phyloP scores from a whole-genome alignment of 2,797 vertebrate genomes.

The Leptatherina wallacei region DNA sequence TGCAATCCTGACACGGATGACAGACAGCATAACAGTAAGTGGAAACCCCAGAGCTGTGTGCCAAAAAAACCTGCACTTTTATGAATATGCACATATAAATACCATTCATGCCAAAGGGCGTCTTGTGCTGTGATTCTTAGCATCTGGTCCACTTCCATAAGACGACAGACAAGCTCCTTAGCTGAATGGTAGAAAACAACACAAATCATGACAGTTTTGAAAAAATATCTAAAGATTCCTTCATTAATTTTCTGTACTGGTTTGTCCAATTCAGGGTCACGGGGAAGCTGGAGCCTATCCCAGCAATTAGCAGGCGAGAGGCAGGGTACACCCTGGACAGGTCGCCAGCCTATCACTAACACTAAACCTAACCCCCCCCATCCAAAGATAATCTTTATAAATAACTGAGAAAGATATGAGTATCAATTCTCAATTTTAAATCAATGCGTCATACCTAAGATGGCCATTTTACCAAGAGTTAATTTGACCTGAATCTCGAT shows the following conservation, averaged over 20 bases:
- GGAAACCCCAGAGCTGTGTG: background rate
- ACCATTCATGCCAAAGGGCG: slow-evolving; percentile 89
- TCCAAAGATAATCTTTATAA: background rate
- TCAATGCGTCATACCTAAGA: background rate
- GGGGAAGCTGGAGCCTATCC: too few species aligned
- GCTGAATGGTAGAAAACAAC: slow-evolving; percentile 67
- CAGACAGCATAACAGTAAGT: slow-evolving; percentile 30
- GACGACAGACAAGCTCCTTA: slow-evolving; percentile 87
- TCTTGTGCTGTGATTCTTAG: slow-evolving; percentile 88
- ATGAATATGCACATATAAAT: slow-evolving; percentile 31
- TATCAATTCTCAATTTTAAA: background rate
- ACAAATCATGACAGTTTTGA: background rate
- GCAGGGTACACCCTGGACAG: too few species aligned
- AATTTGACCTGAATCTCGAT: background rate
- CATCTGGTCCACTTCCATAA: slow-evolving; percentile 91
- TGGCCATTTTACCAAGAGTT: background rate
- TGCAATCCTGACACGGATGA: slow-evolving; percentile 81
- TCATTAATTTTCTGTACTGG: too few species aligned
- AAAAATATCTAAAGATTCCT: too few species aligned
- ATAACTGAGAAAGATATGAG: background rate
- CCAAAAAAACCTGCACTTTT: background rate
- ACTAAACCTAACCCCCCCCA: too few species aligned
- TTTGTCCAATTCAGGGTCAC: too few species aligned
- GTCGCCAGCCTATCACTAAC: too few species aligned
- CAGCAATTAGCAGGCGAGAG: too few species aligned